Conservation (phyloP, 2,888 invertebrate genomes). For the Temnothorax ravouxi region DNA sequence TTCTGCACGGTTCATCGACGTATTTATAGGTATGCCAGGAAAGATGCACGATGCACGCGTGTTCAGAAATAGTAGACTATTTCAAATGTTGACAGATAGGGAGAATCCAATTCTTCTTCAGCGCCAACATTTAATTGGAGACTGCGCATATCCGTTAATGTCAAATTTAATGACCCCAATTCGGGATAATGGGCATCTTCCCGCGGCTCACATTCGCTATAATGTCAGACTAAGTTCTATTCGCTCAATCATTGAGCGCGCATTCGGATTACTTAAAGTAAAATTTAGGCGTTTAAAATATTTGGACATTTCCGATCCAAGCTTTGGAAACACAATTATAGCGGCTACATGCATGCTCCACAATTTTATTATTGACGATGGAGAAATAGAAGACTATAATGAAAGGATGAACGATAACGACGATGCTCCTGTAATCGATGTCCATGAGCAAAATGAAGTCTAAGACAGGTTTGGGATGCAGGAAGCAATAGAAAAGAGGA, state of each 20-base stretch:
- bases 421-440: background rate
- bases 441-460: background rate
- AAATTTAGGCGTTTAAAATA: background rate
- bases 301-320: background rate
- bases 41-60: background rate
- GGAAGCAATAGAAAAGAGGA: background rate
- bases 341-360: background rate
- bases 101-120: background rate
- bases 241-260: background rate
- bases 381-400: background rate
- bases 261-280: background rate
- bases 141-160: background rate
- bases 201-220: background rate
- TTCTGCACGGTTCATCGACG: constrained; percentile 3
- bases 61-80: background rate
- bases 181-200: background rate
- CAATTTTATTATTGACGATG: constrained; percentile 20
- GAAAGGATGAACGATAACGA: background rate
- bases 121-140: background rate
- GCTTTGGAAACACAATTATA: background rate
- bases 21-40: background rate
- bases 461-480: background rate
- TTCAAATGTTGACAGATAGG: background rate
- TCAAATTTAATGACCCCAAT: background rate
- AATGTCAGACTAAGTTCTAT: background rate